Conservation (phyloP, 2,113 vertebrate species). For the Phrynosoma platyrhinos region DNA sequence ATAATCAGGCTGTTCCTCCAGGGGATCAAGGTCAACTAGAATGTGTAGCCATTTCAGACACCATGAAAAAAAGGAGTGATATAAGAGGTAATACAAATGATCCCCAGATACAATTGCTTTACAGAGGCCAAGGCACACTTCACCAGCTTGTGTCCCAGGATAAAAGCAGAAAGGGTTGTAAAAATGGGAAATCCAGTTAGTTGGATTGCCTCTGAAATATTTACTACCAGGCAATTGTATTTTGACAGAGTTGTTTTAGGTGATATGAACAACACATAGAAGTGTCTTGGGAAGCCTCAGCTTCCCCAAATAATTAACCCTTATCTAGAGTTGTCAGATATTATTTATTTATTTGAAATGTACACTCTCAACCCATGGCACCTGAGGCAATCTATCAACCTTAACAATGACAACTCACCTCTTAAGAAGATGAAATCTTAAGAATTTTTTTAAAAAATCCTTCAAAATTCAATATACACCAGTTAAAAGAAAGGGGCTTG, state of each 20-base stretch:
- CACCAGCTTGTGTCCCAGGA: constrained; percentile 40
- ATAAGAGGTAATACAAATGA: constrained; percentile 15
- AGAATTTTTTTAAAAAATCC: no score
- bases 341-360: not conserved
- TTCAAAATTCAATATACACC: not conserved
- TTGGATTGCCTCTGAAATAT: not conserved
- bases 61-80: constrained; percentile 26
- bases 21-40: constrained; percentile 34
- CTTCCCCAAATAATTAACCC: constrained; percentile 18
- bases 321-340: not conserved
- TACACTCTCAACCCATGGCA: not conserved
- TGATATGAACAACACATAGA: not conserved
- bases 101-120: constrained; percentile 45
- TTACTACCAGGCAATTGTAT: not conserved
- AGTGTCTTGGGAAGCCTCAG: not conserved
- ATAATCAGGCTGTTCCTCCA: constrained; percentile 20
- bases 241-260: constrained; percentile 31
- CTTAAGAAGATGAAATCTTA: not conserved
- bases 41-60: constrained; percentile 1
- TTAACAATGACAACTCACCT: not conserved
- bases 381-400: not conserved
- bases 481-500: no score
- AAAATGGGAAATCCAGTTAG: constrained; percentile 16
- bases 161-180: not conserved
- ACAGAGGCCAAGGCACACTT: constrained; percentile 41